phyloP scores from a whole-genome alignment of 1,140 invertebrate species.

The Cydia strobilella region DNA sequence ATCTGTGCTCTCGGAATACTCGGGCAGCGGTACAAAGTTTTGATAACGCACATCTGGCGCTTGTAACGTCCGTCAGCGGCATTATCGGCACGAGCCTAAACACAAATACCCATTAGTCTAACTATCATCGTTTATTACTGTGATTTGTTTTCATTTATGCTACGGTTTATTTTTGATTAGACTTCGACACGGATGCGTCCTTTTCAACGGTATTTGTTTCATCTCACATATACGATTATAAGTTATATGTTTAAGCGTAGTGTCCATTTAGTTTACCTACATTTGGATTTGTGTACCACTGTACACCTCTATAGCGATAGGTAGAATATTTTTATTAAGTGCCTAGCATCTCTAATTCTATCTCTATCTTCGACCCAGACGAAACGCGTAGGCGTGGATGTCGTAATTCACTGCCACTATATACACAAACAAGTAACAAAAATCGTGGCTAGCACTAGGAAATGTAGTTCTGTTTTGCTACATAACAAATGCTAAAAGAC shows the following conservation, averaged over 20 bases:
- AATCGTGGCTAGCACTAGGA: neutral
- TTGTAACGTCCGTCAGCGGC: slow-evolving; percentile 8
- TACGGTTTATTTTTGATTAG: neutral
- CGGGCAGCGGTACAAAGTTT: slow-evolving; percentile 3
- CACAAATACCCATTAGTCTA: slow-evolving; percentile 27
- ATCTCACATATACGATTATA: no score
- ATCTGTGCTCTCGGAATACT: neutral
- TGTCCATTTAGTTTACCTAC: no score
- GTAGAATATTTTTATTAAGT: neutral
- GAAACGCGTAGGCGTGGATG: neutral
- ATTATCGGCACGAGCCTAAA: slow-evolving; percentile 30
- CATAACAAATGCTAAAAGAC: no score
- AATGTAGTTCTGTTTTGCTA: no score
- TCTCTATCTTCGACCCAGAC: neutral
- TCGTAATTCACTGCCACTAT: neutral
- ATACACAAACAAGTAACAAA: neutral
- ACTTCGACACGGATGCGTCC: neutral
- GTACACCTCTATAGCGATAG: no score
- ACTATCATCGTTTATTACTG: slow-evolving; percentile 14
- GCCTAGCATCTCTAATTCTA: neutral
- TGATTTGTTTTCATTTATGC: slow-evolving; percentile 7
- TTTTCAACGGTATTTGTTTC: neutral
- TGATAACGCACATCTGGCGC: slow-evolving; percentile 29
- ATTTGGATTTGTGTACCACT: no score
- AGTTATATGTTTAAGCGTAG: no score